Conservation (phyloP, 2,797 vertebrate species). For the Dromococcyx pavoninus region DNA sequence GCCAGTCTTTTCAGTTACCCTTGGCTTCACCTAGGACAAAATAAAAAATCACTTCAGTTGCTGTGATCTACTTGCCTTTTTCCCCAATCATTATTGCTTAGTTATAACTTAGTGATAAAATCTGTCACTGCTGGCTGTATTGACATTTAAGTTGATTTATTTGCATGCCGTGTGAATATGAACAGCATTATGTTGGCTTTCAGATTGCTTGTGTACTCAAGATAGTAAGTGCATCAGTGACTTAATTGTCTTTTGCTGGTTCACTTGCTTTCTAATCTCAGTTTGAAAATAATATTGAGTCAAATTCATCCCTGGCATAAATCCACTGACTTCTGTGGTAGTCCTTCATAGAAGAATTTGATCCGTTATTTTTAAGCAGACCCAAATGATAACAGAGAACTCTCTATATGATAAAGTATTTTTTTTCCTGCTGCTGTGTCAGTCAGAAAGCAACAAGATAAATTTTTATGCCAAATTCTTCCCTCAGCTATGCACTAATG, state of each 20-base stretch:
- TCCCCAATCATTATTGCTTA: slow-evolving; percentile 71
- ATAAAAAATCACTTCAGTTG: slow-evolving; percentile 73
- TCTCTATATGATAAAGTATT: background rate
- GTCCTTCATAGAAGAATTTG: background rate
- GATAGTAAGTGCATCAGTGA: slow-evolving; percentile 66
- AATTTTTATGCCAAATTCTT: background rate
- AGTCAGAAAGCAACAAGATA: background rate
- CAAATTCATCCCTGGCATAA: slow-evolving; percentile 46
- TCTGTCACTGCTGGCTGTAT: slow-evolving; percentile 79
- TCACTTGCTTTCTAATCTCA: slow-evolving; percentile 74
- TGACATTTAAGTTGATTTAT: slow-evolving; percentile 79
- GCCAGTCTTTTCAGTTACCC: slow-evolving; percentile 75
- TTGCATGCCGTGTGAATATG: slow-evolving; percentile 70
- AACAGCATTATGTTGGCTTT: slow-evolving; percentile 67
- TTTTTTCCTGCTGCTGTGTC: background rate
- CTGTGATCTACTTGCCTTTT: slow-evolving; percentile 70
- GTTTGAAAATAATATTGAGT: slow-evolving; percentile 59
- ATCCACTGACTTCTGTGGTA: background rate
- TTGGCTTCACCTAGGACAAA: slow-evolving; percentile 77
- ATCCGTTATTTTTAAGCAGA: slow-evolving; percentile 2
- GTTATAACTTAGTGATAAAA: slow-evolving; percentile 77
- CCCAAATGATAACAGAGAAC: background rate
- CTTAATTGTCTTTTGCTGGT: slow-evolving; percentile 78
- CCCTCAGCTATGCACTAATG: background rate
- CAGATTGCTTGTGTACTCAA: slow-evolving; percentile 67